These are phyloP conservation scores for Heteropelma amictum DNA, from an alignment of 2,888 invertebrate genomes.

Conservation along the genomic window DNA sequence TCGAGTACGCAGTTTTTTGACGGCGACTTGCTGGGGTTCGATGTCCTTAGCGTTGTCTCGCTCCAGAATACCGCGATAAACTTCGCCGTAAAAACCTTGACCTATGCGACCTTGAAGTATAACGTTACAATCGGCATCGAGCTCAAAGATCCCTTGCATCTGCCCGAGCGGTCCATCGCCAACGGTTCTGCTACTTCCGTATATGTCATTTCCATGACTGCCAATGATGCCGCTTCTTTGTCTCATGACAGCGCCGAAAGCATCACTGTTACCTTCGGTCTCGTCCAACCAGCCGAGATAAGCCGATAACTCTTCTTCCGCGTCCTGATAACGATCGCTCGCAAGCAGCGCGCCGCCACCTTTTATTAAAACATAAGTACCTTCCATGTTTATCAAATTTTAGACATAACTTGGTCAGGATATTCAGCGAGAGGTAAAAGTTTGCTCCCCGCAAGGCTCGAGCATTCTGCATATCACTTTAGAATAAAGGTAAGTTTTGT, in stretches of 20 bases:
- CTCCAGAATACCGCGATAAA: constrained; percentile 87
- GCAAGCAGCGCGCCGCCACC: constrained; percentile 54
- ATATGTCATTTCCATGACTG: constrained; percentile 39
- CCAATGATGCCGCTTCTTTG: constrained; percentile 41
- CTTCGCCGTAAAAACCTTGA: constrained; percentile 92
- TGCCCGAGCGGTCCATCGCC: constrained; percentile 67
- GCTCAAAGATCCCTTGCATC: constrained; percentile 80
- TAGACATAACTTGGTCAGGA: too few species aligned
- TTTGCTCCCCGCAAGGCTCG: too few species aligned
- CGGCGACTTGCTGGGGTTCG: constrained; percentile 82
- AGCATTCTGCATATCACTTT: too few species aligned
- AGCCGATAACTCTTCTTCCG: constrained; percentile 65
- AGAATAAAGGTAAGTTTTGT: too few species aligned
- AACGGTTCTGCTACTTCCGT: constrained; percentile 46
- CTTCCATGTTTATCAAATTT: too few species aligned
- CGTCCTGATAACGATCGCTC: constrained; percentile 60
- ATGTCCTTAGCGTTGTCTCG: constrained; percentile 78
- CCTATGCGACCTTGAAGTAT: constrained; percentile 82
- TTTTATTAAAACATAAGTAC: constrained; percentile 11
- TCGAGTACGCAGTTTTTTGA: constrained; percentile 83
- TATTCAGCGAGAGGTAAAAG: too few species aligned
- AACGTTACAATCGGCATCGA: constrained; percentile 81
- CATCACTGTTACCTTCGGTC: constrained; percentile 56
- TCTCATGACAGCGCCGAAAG: constrained; percentile 29
- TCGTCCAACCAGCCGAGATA: constrained; percentile 67